Evolutionary conservation across 1,140 invertebrate species (phyloP), one percentile per base, ranked within the genome.

Genomic region (Ridgeia piscesae): DNA sequence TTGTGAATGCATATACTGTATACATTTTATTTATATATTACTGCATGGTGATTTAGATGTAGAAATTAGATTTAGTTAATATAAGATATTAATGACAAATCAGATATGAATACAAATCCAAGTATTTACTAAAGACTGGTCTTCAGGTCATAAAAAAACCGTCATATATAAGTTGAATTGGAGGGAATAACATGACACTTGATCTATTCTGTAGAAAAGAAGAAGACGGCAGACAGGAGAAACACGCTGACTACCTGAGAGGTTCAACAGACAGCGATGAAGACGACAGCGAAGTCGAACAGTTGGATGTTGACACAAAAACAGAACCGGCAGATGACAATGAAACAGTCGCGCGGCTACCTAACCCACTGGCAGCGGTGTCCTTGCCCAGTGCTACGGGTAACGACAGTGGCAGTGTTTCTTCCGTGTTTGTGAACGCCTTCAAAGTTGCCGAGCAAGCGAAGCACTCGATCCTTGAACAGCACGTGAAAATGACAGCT

Each of bases 401-500:
- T 21, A n/a, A n/a, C 89, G 35, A 42, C 34, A 14, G 31, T 34
- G 34, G 6, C 1, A 33, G 31, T 33, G 89, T 42, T 35, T 58
- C 96, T 92, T 98, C 97, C 1, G 98, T 99, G 6, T 99, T 99
- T 95, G 97, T 97, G 35, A 99, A 99, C 97, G 98, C 98, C 27
- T 99, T 98, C 95, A 97, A 97, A n/a, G 97, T 98, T 95, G 98
- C 97, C n/a, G 98, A 99, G 95, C 97, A 97, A 94, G 98, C 98
- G 8, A 98, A 99, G 95, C 97, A 97, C 92, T 98, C 98, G 2
- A 97, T 98, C 91, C 96, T 99, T 21, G 98, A 99, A 94, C 98
- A 98, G 94, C 98, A 99, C 95, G 98, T 99, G 0, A 98, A 99
- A 97, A 98, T 99, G 98, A 98, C 97, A 34, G 95, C 94, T 95